phyloP scores from a whole-genome alignment of 2,113 vertebrate genomes.

The Monopterus albus region DNA sequence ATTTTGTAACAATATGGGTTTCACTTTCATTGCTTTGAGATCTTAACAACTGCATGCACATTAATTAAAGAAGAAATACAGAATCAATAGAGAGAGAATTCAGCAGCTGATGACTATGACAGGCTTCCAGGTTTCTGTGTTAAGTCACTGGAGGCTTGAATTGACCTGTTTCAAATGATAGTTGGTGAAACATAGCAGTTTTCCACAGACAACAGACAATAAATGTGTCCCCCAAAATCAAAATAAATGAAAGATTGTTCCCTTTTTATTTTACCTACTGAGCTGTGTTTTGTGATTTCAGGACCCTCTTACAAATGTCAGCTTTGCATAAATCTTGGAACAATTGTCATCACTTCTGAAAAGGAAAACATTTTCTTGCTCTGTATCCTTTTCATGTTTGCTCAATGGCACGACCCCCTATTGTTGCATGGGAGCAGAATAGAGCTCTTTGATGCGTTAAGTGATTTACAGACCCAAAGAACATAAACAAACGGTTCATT shows the following conservation, averaged over 20 bases:
- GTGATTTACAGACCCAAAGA: conserved; percentile 81
- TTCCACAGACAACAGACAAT: background rate
- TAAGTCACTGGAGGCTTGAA: no score
- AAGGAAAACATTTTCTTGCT: conserved; percentile 76
- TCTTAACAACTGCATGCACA: background rate
- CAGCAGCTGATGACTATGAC: background rate
- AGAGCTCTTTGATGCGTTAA: conserved; percentile 83
- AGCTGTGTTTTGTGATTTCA: conserved; percentile 36
- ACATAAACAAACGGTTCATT: conserved; percentile 81
- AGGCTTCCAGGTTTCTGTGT: no score
- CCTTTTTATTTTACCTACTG: background rate
- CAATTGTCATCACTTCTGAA: conserved; percentile 71
- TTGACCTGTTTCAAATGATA: no score
- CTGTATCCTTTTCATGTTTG: conserved; percentile 82
- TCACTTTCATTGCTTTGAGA: background rate
- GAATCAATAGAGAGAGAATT: background rate
- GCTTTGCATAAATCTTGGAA: conserved; percentile 71
- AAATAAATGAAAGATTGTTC: no score
- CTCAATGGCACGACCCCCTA: conserved; percentile 68
- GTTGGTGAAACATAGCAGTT: background rate
- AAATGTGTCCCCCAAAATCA: no score
- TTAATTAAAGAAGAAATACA: background rate
- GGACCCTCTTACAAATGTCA: conserved; percentile 43
- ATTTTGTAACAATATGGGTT: background rate
- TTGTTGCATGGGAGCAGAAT: conserved; percentile 76